Conservation (phyloP, 2,888 invertebrate genomes). For the Arenicola marina region DNA sequence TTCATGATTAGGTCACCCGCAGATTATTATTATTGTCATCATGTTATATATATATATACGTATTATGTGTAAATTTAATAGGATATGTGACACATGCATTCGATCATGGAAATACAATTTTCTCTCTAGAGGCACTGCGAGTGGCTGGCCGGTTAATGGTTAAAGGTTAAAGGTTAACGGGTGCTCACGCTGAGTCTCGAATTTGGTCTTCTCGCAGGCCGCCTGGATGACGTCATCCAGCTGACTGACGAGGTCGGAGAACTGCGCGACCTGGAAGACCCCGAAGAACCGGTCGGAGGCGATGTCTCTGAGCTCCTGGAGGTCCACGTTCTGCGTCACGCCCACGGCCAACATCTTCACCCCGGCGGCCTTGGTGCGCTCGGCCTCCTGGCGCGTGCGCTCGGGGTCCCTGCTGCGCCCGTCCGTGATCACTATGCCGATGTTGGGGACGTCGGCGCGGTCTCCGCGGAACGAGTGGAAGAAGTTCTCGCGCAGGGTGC, state of each 20-base stretch:
- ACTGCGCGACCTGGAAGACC: neutral
- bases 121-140: too few species aligned
- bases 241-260: neutral
- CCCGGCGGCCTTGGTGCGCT: neutral
- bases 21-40: too few species aligned
- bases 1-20: too few species aligned
- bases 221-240: neutral
- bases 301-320: neutral
- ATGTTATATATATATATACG: too few species aligned
- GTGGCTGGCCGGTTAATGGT: too few species aligned
- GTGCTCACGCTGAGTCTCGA: too few species aligned
- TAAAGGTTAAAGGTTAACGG: too few species aligned
- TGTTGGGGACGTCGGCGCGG: neutral
- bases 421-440: constrained; percentile 3
- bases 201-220: neutral
- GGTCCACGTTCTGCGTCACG: neutral
- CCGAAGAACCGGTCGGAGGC: neutral
- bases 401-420: neutral
- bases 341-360: constrained; percentile 1
- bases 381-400: neutral
- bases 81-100: too few species aligned
- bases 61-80: too few species aligned
- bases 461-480: neutral
- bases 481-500: neutral
- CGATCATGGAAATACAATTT: too few species aligned